Evolutionary conservation across 2,113 vertebrate genomes (phyloP).

Genomic region (Siniperca chuatsi): DNA sequence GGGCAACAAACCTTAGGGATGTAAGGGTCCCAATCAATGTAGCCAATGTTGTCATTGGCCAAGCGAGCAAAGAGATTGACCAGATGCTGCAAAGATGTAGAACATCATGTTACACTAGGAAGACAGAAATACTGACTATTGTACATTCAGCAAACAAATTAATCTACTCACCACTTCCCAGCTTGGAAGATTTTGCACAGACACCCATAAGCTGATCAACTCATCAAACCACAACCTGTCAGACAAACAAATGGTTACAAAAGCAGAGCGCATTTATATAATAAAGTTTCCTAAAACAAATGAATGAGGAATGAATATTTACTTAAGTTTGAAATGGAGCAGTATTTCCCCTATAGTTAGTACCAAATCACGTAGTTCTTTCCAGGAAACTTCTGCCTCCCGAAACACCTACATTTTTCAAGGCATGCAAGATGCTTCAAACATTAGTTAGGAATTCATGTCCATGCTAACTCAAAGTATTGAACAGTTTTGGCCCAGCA

Average conservation of each 20-base stretch:
- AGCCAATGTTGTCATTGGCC: constrained; percentile 97
- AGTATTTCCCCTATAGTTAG: background rate
- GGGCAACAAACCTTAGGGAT: constrained; percentile 92
- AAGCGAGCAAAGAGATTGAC: constrained; percentile 97
- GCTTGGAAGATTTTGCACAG: constrained; percentile 97
- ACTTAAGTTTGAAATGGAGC: background rate
- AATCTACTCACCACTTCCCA: constrained; percentile 95
- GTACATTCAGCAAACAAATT: background rate
- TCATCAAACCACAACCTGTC: constrained; percentile 98
- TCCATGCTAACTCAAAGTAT: background rate
- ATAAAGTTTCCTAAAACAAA: background rate
- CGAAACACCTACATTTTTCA: background rate
- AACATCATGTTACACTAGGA: constrained; percentile 46
- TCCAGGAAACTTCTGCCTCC: background rate
- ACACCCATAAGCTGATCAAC: constrained; percentile 94
- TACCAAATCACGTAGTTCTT: background rate
- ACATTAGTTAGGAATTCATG: background rate
- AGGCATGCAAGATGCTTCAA: background rate
- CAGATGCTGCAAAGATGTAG: constrained; percentile 86
- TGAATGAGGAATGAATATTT: background rate
- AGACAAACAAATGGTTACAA: constrained; percentile 35
- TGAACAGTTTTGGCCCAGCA: background rate
- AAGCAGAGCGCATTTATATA: background rate
- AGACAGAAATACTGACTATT: background rate
- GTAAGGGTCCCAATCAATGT: constrained; percentile 97